Percentiles rank a stretch among this genome's conserved stretches.
These are phyloP conservation scores for Cyprinella venusta DNA, from an alignment of 2,797 vertebrate genomes.

Conservation along the genomic window DNA sequence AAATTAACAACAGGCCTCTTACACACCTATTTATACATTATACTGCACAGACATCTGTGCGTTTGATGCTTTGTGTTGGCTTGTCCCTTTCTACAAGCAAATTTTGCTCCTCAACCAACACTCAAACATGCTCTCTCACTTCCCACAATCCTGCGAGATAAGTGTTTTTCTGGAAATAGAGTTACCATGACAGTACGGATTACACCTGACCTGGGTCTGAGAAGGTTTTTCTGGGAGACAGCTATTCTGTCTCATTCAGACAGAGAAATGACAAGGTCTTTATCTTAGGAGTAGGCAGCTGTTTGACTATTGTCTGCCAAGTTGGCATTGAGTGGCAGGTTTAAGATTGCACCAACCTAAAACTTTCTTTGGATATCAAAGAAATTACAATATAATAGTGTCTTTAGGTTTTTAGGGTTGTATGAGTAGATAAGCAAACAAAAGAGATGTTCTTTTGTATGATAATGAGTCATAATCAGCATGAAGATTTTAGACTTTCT, in stretches of 20 bases:
- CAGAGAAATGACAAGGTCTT: constrained; percentile 47
- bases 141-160: neutral
- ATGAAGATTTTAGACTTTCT: constrained; percentile 29
- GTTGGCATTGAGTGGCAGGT: constrained; percentile 51
- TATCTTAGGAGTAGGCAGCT: constrained; percentile 44
- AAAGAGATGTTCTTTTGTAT: constrained; percentile 29
- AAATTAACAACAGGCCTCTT: neutral
- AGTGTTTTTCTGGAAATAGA: constrained; percentile 17
- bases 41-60: neutral
- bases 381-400: constrained; percentile 27
- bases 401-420: constrained; percentile 21
- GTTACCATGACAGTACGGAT: constrained; percentile 41
- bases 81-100: neutral
- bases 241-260: constrained; percentile 36
- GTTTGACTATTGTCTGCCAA: constrained; percentile 46
- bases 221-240: constrained; percentile 42
- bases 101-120: constrained; percentile 3
- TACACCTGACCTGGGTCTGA: constrained; percentile 17
- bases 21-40: neutral
- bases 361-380: constrained; percentile 43
- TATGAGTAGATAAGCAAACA: constrained; percentile 26
- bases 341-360: constrained; percentile 48
- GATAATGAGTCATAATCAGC: constrained; percentile 29
- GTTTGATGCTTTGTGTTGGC: neutral
- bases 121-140: constrained; percentile 4